Conservation (phyloP, 2,113 vertebrate genomes). For the Acrocephalus arundinaceus region DNA sequence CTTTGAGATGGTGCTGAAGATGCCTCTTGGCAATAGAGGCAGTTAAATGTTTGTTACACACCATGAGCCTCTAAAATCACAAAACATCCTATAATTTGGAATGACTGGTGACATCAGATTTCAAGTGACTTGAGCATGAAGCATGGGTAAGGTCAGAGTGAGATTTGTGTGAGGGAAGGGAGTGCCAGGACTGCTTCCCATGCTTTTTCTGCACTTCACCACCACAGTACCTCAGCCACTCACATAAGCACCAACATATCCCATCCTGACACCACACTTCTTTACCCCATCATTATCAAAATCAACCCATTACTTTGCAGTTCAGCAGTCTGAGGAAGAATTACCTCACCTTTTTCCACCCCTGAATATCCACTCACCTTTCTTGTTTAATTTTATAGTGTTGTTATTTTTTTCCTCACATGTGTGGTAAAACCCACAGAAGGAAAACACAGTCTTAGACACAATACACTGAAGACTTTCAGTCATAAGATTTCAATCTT, state of each 20-base stretch:
- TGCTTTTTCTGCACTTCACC: background rate
- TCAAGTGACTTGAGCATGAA: background rate
- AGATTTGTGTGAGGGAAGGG: background rate
- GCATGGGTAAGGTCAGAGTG: background rate
- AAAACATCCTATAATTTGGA: background rate
- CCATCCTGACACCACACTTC: background rate
- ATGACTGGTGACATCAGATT: background rate
- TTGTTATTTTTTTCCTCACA: background rate
- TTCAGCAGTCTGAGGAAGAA: background rate
- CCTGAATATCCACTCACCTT: background rate
- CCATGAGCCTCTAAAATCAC: background rate
- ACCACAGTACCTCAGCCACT: background rate
- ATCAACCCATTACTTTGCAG: background rate
- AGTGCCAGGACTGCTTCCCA: background rate
- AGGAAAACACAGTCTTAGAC: background rate
- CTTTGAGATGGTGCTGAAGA: background rate
- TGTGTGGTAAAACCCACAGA: background rate
- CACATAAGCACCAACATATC: background rate
- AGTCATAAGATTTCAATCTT: background rate
- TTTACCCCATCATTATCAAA: background rate
- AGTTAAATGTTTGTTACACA: background rate
- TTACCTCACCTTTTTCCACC: background rate
- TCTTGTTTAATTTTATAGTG: background rate
- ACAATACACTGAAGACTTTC: background rate
- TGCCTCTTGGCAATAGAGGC: background rate